A percentile compares a stretch with the other conserved stretches of the same genome.
phyloP scores from a whole-genome alignment of 2,113 vertebrate species.

The Paracanthobrama guichenoti region DNA sequence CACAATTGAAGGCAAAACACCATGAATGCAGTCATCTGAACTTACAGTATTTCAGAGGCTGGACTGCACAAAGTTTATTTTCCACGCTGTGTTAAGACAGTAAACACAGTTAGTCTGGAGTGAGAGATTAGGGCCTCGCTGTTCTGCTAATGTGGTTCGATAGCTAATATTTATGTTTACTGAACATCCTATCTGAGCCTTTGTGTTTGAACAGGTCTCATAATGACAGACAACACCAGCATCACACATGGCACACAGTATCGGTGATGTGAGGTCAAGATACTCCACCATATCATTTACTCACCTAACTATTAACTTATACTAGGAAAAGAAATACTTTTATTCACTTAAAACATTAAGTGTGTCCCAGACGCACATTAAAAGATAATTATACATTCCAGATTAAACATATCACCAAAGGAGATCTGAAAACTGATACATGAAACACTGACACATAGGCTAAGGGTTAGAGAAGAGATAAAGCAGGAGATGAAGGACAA shows the following conservation, averaged over 20 bases:
- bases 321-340: no score
- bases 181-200: conserved; percentile 11
- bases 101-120: conserved; percentile 9
- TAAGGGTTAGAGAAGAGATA: neutral
- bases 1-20: no score
- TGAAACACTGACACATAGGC: neutral
- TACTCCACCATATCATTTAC: neutral
- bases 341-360: no score
- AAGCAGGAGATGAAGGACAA: neutral
- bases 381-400: no score
- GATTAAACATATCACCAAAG: neutral
- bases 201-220: conserved; percentile 23
- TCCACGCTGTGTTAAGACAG: conserved; percentile 1
- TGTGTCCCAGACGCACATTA: no score
- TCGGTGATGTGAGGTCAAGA: neutral
- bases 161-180: conserved; percentile 33
- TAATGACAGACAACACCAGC: conserved; percentile 9
- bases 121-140: neutral
- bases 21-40: neutral
- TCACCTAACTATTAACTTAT: neutral
- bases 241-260: neutral
- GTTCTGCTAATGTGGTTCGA: conserved; percentile 8
- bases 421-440: neutral
- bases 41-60: neutral
- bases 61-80: neutral